A percentile compares a stretch with the other conserved stretches of the same genome.
These are phyloP conservation scores for Sebastes diaconus DNA, from an alignment of 2,797 vertebrate species.

Conservation along the genomic window DNA sequence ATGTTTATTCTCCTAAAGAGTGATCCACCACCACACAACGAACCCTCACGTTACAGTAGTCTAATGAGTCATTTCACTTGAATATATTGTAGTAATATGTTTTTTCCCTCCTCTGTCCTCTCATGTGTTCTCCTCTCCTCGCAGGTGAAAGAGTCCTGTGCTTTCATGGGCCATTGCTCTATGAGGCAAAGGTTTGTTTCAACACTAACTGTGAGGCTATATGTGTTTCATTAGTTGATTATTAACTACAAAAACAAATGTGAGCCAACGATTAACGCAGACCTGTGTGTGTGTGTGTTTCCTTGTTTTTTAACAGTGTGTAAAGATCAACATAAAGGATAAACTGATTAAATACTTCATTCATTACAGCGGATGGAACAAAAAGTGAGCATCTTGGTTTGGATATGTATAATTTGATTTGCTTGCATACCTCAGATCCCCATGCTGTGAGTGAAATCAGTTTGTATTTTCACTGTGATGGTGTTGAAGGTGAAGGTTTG, in stretches of 20 bases:
- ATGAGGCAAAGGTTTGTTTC: constrained; percentile 95
- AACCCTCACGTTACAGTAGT: not conserved
- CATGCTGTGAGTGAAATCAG: not conserved
- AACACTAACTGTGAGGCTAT: not conserved
- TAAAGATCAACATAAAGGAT: constrained; percentile 98
- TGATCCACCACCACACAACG: too few relatives aligned
- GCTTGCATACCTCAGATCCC: not conserved
- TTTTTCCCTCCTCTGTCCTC: not conserved
- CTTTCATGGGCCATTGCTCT: constrained; percentile 99
- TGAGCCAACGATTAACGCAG: not conserved
- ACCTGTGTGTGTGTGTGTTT: constrained; percentile 6
- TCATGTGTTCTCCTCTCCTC: constrained; percentile 50
- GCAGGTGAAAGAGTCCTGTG: constrained; percentile 98
- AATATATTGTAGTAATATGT: not conserved
- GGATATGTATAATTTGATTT: not conserved
- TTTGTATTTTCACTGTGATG: not conserved
- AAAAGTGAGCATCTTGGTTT: constrained; percentile 89
- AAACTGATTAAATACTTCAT: constrained; percentile 99
- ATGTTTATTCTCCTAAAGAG: too few relatives aligned
- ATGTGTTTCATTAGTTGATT: not conserved
- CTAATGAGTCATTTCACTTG: too few relatives aligned
- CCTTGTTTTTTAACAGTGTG: constrained; percentile 85
- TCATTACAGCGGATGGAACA: constrained; percentile 99
- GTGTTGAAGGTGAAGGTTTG: not conserved
- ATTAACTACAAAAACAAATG: not conserved